A percentile compares a stretch with the other conserved stretches of the same genome.
Conservation (phyloP, 23 tunicate species). For the Styela plicata region DNA sequence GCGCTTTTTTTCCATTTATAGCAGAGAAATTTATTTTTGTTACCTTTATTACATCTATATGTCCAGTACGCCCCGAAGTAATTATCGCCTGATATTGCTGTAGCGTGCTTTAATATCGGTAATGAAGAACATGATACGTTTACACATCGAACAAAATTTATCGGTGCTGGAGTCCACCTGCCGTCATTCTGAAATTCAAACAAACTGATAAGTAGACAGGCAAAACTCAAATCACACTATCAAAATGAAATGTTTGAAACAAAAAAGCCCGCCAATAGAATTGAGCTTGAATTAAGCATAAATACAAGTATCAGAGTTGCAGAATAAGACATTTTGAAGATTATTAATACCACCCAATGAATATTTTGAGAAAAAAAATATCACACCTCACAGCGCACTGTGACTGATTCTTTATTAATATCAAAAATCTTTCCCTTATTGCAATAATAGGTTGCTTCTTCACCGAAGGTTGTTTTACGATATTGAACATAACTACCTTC, state of each 20-base stretch:
- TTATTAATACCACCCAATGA: no score
- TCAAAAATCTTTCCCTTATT: slow-evolving; percentile 1
- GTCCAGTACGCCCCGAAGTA: not conserved
- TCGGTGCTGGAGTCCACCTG: slow-evolving; percentile 53
- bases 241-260: no score
- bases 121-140: slow-evolving; percentile 32
- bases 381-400: not conserved
- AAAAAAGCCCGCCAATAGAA: no score
- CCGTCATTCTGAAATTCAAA: slow-evolving; percentile 30
- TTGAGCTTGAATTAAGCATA: no score
- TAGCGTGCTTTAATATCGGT: slow-evolving; percentile 14
- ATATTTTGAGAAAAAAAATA: no score
- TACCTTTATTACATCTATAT: slow-evolving; percentile 22
- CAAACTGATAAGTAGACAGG: no score
- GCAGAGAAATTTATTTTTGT: not conserved
- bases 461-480: not conserved
- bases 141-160: slow-evolving; percentile 48
- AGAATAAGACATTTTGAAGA: no score
- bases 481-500: slow-evolving; percentile 1
- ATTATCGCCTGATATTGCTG: slow-evolving; percentile 24
- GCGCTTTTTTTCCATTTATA: not conserved
- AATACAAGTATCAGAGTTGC: no score
- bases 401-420: not conserved
- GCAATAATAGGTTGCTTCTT: slow-evolving; percentile 35
- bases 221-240: no score